These are phyloP conservation scores for Eristalis intricaria DNA, from an alignment of 2,888 invertebrate genomes.

Conservation along the genomic window DNA sequence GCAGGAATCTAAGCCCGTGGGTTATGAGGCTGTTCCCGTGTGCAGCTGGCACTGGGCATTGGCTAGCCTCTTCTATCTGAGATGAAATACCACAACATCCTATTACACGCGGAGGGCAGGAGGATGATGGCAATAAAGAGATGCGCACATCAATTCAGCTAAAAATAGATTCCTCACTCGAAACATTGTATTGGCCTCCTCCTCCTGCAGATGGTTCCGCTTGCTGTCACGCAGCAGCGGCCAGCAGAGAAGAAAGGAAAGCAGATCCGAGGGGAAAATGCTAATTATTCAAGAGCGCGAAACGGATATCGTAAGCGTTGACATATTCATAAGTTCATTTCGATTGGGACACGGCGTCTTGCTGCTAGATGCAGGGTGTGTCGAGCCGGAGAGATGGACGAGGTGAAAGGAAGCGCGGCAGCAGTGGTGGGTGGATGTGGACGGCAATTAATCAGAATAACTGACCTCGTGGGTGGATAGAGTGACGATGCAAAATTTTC, in stretches of 20 bases:
- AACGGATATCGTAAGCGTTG: conserved; percentile 52
- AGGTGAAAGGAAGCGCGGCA: neutral
- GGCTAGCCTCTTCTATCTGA: conserved; percentile 29
- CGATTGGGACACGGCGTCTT: conserved; percentile 27
- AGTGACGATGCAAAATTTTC: conserved; percentile 15
- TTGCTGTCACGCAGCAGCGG: neutral
- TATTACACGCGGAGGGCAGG: neutral
- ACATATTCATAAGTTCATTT: conserved; percentile 57
- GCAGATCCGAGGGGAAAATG: conserved; percentile 2
- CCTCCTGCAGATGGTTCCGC: conserved; percentile 31
- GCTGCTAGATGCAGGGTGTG: conserved; percentile 10
- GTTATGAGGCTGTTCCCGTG: conserved; percentile 36
- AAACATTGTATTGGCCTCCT: conserved; percentile 21
- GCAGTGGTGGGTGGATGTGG: neutral
- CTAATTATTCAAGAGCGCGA: conserved; percentile 43
- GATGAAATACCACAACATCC: conserved; percentile 17
- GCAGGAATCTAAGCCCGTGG: conserved; percentile 58
- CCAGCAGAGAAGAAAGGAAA: neutral
- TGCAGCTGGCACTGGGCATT: conserved; percentile 20
- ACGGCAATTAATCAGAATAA: conserved; percentile 22
- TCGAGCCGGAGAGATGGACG: neutral
- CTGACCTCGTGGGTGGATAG: neutral
- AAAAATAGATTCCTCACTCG: conserved; percentile 59
- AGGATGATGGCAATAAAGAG: conserved; percentile 21
- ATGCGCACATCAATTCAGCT: conserved; percentile 45